Base-by-base conservation (phyloP, 2,113 vertebrate species). In the Formicarius rufipectus region DNA sequence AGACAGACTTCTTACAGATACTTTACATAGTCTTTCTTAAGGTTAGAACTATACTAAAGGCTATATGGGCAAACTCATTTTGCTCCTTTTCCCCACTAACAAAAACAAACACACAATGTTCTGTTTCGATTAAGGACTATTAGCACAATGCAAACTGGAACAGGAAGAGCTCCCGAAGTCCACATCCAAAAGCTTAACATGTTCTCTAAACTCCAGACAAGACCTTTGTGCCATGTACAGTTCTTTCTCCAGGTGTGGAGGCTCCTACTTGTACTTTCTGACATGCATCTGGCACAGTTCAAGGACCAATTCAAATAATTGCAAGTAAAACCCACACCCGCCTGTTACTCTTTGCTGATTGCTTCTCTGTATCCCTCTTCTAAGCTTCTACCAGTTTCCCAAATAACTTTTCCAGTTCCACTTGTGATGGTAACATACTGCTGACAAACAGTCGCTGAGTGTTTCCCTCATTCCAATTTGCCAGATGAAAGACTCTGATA, bases 1-100 rank as follows among this genome's bases (percentile, higher is more conserved):
- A 95, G 71, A 93, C 49, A 96, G 40, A 64, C 35, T 87, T 92
- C 91, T 86, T 90, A 68, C 4, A 49, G 62, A 77, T 59, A 93
- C 81, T n/a, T 95, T 56, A 80, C 66, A 84, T 62, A 80, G 84
- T 64, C 87, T 90, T 87, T 96, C 56, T 63, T 74, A 87, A 60
- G 47, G 53, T 83, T 82, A 60, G 69, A 59, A 94, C 74, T 39
- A 55, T 39, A 79, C 62, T 80, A 59, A 75, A 94, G 78, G 84
- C 82, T 96, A 66, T 56, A 39, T 47, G 62, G 63, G 72, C 77
- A 93, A 80, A 7, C 59, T 82, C 95, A 91, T 88, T 73, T 49
- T 77, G 16, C 56, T 75, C 31, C 24, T 81, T 50, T 67, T 60
- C n/a, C 21, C 40, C 7, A 5, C 47, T n/a, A 35, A 28, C 33